phyloP scores from a whole-genome alignment of 2,888 invertebrate species.

The Cepaea hortensis region DNA sequence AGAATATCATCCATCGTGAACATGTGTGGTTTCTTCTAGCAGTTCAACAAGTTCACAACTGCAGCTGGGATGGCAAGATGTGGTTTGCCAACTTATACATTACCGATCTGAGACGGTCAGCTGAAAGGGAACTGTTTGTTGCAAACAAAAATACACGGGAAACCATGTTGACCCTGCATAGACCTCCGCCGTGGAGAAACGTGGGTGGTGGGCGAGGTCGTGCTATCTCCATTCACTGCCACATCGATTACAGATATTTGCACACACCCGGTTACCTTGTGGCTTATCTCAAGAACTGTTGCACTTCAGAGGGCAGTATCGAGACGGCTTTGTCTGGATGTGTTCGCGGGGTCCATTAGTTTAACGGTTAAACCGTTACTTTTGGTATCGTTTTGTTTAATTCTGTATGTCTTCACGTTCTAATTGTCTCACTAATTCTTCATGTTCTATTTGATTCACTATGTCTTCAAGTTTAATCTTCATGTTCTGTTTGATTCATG shows the following conservation, averaged over 20 bases:
- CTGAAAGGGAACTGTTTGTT: slow-evolving; percentile 33
- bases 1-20: too few relatives aligned
- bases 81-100: slow-evolving; percentile 33
- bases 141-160: slow-evolving; percentile 35
- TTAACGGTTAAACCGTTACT: background rate
- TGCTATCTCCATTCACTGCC: background rate
- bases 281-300: background rate
- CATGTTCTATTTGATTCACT: background rate
- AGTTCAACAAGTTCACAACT: slow-evolving; percentile 23
- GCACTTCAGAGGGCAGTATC: background rate
- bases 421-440: background rate
- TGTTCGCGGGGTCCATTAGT: background rate
- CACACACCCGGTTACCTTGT: slow-evolving; percentile 8
- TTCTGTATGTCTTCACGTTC: background rate
- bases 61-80: background rate
- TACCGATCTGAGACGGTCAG: slow-evolving; percentile 18
- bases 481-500: too few relatives aligned
- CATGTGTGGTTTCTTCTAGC: background rate
- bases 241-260: slow-evolving; percentile 32
- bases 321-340: background rate
- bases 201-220: slow-evolving; percentile 8
- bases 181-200: background rate
- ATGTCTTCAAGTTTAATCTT: background rate
- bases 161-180: slow-evolving; percentile 14
- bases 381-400: too few relatives aligned